Evolutionary conservation across 2,888 invertebrate genomes (phyloP), one percentile per base, ranked within the genome.

Genomic region (Cinara cedri): DNA sequence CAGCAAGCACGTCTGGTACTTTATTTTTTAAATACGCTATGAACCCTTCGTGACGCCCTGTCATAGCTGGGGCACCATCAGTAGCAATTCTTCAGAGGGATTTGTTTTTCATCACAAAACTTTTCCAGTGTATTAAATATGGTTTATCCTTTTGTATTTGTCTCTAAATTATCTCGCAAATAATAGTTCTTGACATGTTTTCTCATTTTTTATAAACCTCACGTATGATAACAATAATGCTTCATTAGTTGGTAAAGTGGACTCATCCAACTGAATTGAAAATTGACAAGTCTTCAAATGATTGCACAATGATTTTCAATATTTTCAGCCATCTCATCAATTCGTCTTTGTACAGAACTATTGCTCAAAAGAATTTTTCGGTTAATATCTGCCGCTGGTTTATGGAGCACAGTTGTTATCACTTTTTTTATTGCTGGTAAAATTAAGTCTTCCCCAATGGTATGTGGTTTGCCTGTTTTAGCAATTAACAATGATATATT

Each of bases 201-300:
- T 82, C 80, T 81, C 81, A 62, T 84, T 82, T 83, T 83, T 83
- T 81, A 83, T 83, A 82, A 84, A 83, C 68, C 83, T 82, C 81
- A 84, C 83, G 81, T 83, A 83, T 82, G 83, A 82, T 82, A 83
- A 82, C 60, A 83, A n/a, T n/a, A n/a, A n/a, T n/a, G n/a, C n/a
- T n/a, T 81, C 71, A 83, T 60, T 60, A 26, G 60, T 83, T 82
- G 83, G 83, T 82, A 84, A 83, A 83, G 83, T 84, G 82, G 83
- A 84, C 83, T 84, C 83, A 81, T 84, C 83, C 54, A 83, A 66
- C 76, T 83, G 72, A 54, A 82, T 81, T 81, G 81, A 82, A 70
- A 78, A 70, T 26, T 68, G 8, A 21, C n/a, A 55, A 68, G 76
- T 57, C 14, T 60, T 51, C n/a, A 60, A 11, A 26, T 60, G 9